Percentiles rank a stretch among this genome's conserved stretches.
Conservation (phyloP, 2,113 vertebrate genomes). For the Synodontis membranacea region DNA sequence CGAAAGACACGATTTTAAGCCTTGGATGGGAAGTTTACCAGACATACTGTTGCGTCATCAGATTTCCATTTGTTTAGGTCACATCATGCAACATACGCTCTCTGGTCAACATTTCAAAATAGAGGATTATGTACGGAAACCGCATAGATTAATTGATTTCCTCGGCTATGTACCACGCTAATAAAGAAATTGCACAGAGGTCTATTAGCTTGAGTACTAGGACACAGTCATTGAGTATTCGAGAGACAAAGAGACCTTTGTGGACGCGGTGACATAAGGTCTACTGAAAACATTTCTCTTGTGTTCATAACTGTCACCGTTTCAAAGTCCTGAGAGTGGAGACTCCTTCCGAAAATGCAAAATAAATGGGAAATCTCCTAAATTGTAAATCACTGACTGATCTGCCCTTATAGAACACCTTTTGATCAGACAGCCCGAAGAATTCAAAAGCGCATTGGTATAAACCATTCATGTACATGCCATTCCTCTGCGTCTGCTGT, state of each 20-base stretch:
- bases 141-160: too few species aligned
- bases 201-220: background rate
- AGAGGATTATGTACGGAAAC: too few species aligned
- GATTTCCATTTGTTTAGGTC: too few species aligned
- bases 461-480: background rate
- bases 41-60: too few species aligned
- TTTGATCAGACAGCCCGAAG: background rate
- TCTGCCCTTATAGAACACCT: background rate
- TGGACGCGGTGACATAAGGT: background rate
- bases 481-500: background rate
- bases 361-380: background rate
- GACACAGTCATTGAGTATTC: background rate
- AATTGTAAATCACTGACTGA: background rate
- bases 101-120: too few species aligned
- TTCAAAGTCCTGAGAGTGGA: background rate
- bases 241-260: background rate
- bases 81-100: too few species aligned
- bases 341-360: background rate
- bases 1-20: too few species aligned
- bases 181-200: background rate
- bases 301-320: too few species aligned
- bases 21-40: too few species aligned
- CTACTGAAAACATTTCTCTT: too few species aligned
- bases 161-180: too few species aligned
- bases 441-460: background rate